Evolutionary conservation across 2,113 vertebrate genomes (phyloP), one percentile per base, ranked within the genome.

Genomic region (Chaetura pelagica): DNA sequence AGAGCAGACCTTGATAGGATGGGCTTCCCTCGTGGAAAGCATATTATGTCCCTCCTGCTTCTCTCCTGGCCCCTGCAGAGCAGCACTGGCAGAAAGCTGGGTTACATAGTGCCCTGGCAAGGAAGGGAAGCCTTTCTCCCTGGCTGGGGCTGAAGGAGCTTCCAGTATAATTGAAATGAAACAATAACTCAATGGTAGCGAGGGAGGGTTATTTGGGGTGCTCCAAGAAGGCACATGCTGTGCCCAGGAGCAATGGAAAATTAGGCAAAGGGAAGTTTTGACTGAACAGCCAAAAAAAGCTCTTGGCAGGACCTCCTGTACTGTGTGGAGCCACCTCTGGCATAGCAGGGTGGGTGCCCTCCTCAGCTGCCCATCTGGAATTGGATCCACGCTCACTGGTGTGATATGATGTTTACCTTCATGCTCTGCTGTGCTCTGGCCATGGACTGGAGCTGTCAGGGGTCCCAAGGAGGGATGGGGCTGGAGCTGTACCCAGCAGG

Each of bases 261-360:
- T 61, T 57, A 90, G 95, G 92, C 68, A 94, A 96, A 95, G 93
- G 96, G 94, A 96, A 96, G 90, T 92, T 94, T 95, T 92, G 93
- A 93, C 72, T 93, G 82, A 88, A 61, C 55, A 92, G 87, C 69
- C 90, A 88, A 67, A 91, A 95, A 93, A 96, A 94, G 79, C 77
- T 78, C 75, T 96, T 96, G 92, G 92, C 83, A 96, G 95, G 48
- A 96, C 82, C 68, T 90, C 18, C 64, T 95, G 93, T 93, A 84
- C 88, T 90, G 55, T 55, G 66, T 85, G 87, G 87, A 97, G 82
- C 82, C 90, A 93, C 85, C 72, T 96, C 91, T 91, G 1, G 17
- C 1, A 1, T 87, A 93, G 93, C 78, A 95, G 91, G 55, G 91
- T 0, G 26, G 84, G 34, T 94, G 67, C 93, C 57, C 87, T 87